These are phyloP conservation scores for Amiota mariae DNA, from an alignment of 2,888 invertebrate genomes.

Conservation along the genomic window DNA sequence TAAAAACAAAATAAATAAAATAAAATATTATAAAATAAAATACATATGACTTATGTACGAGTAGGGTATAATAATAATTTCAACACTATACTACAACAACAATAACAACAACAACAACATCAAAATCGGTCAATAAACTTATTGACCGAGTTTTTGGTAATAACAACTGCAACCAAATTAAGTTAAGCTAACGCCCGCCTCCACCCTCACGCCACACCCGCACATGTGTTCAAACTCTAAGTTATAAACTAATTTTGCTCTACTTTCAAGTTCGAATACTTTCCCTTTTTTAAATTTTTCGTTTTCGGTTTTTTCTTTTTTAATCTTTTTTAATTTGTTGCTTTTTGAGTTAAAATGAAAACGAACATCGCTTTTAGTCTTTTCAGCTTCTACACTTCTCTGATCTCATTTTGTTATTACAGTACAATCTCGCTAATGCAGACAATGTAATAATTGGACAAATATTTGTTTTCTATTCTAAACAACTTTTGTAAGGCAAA, in stretches of 20 bases:
- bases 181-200: not conserved
- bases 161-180: not conserved
- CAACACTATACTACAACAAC: not conserved
- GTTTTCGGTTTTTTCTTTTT: not conserved
- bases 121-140: conserved; percentile 63
- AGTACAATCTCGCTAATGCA: too few relatives aligned
- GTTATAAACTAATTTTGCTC: conserved; percentile 51
- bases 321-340: not conserved
- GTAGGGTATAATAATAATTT: too few relatives aligned
- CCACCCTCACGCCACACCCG: conserved; percentile 51
- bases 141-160: conserved; percentile 55
- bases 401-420: too few relatives aligned
- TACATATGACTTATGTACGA: too few relatives aligned
- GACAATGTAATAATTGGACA: too few relatives aligned
- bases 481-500: too few relatives aligned
- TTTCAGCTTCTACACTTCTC: too few relatives aligned
- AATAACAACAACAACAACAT: not conserved
- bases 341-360: not conserved
- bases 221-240: conserved; percentile 55
- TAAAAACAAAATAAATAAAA: conserved; percentile 26
- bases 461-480: too few relatives aligned
- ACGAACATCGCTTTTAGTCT: too few relatives aligned
- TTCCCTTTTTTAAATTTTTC: conserved; percentile 57
- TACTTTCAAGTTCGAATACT: conserved; percentile 59
- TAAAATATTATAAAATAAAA: not conserved